Conservation (phyloP, 2,113 vertebrate genomes). For the Tamias sibiricus region DNA sequence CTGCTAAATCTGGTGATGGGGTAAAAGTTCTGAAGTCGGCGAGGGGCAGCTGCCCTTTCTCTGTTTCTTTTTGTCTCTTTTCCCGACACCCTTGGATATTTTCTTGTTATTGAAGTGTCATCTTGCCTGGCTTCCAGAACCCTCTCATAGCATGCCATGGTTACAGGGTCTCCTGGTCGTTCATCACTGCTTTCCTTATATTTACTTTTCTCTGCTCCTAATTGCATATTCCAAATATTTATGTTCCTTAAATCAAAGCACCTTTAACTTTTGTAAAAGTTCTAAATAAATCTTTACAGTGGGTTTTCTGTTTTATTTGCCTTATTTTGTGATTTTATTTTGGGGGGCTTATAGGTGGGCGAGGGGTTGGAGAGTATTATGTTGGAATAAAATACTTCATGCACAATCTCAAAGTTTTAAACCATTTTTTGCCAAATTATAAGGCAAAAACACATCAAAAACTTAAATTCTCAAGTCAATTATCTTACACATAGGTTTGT, state of each 20-base stretch:
- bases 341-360: background rate
- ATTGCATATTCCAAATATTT: constrained; percentile 87
- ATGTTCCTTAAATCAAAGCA: constrained; percentile 86
- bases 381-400: constrained; percentile 76
- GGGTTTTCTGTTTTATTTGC: constrained; percentile 72
- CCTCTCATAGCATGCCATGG: constrained; percentile 98
- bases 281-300: constrained; percentile 73
- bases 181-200: constrained; percentile 92
- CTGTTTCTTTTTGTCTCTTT: constrained; percentile 87
- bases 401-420: constrained; percentile 80
- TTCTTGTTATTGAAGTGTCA: constrained; percentile 93
- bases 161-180: constrained; percentile 93
- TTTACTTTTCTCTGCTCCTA: constrained; percentile 87
- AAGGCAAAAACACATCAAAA: constrained; percentile 69
- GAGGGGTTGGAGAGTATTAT: background rate
- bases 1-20: constrained; percentile 93
- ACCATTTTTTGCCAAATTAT: constrained; percentile 78
- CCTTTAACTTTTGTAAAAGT: constrained; percentile 84
- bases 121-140: constrained; percentile 96
- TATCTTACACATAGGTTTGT: constrained; percentile 81
- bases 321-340: constrained; percentile 57
- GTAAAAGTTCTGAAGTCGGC: constrained; percentile 88
- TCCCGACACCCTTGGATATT: constrained; percentile 92
- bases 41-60: constrained; percentile 79
- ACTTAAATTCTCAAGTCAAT: constrained; percentile 24